phyloP scores from a whole-genome alignment of 2,888 invertebrate species.

The Acleris literana region DNA sequence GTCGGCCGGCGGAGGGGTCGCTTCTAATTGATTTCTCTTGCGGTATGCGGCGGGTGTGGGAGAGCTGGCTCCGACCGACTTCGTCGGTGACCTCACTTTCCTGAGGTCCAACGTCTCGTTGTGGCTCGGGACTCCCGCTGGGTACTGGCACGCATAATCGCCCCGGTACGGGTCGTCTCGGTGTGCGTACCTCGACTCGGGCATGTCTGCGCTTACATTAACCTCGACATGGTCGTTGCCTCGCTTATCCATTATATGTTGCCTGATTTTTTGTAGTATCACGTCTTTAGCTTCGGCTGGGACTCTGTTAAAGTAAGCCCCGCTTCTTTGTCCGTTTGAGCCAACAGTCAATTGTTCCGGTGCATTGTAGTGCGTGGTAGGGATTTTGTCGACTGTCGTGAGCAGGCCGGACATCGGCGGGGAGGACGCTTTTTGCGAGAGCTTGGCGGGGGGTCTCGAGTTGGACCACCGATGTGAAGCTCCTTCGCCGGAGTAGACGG shows the following conservation, averaged over 20 bases:
- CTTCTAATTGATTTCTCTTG: conserved; percentile 50
- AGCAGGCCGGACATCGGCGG: conserved; percentile 70
- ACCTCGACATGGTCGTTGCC: conserved; percentile 64
- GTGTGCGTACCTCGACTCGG: conserved; percentile 63
- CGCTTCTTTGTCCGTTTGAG: conserved; percentile 56
- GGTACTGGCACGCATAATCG: conserved; percentile 61
- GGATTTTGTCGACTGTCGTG: conserved; percentile 77
- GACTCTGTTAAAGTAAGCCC: conserved; percentile 70
- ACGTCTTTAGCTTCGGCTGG: conserved; percentile 78
- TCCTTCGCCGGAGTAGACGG: conserved; percentile 65
- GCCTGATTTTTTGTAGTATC: conserved; percentile 79
- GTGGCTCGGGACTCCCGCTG: conserved; percentile 52
- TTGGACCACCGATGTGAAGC: conserved; percentile 63
- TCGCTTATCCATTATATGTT: conserved; percentile 80
- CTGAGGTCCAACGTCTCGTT: conserved; percentile 74
- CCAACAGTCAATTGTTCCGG: conserved; percentile 55
- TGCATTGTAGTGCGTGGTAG: conserved; percentile 50
- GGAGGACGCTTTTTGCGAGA: conserved; percentile 48
- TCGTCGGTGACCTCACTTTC: conserved; percentile 74
- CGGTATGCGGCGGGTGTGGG: conserved; percentile 52
- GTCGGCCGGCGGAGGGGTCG: conserved; percentile 52
- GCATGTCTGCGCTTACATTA: conserved; percentile 51
- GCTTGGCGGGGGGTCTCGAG: conserved; percentile 49
- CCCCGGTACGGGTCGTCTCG: conserved; percentile 65
- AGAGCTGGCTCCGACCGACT: conserved; percentile 52